Evolutionary conservation across 2,113 vertebrate species (phyloP).

Genomic region (Canis aureus): DNA sequence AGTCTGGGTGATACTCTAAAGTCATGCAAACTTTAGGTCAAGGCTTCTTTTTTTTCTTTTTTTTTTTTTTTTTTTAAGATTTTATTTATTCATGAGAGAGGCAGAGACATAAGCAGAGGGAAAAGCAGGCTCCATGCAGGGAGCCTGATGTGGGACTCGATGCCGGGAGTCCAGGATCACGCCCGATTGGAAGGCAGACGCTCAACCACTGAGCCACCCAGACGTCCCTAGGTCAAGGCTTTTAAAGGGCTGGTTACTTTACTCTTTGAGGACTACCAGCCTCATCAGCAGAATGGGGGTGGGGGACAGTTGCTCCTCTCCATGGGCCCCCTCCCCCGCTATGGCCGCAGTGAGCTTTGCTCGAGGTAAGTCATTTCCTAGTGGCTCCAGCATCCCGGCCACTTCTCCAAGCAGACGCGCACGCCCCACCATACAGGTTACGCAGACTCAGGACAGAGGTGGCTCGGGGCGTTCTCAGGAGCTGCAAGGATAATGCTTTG

Average conservation of each 20-base stretch:
- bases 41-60: neutral
- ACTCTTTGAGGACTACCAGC: neutral
- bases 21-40: neutral
- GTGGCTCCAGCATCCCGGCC: neutral
- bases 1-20: neutral
- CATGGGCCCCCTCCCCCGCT: neutral
- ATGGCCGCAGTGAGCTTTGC: neutral
- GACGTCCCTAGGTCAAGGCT: neutral
- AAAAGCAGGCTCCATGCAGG: too few relatives aligned
- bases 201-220: too few relatives aligned
- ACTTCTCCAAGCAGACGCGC: neutral
- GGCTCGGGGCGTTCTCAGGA: neutral
- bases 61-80: too few relatives aligned
- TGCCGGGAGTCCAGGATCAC: too few relatives aligned
- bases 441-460: accelerated
- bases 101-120: too few relatives aligned
- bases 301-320: neutral
- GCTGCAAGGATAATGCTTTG: too few relatives aligned
- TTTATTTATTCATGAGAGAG: too few relatives aligned
- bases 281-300: neutral
- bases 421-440: neutral
- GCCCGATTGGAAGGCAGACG: too few relatives aligned
- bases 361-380: neutral
- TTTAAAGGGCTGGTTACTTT: neutral
- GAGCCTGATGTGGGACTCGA: too few relatives aligned